phyloP scores from a whole-genome alignment of 2,888 invertebrate species.

The Aradus depressus region DNA sequence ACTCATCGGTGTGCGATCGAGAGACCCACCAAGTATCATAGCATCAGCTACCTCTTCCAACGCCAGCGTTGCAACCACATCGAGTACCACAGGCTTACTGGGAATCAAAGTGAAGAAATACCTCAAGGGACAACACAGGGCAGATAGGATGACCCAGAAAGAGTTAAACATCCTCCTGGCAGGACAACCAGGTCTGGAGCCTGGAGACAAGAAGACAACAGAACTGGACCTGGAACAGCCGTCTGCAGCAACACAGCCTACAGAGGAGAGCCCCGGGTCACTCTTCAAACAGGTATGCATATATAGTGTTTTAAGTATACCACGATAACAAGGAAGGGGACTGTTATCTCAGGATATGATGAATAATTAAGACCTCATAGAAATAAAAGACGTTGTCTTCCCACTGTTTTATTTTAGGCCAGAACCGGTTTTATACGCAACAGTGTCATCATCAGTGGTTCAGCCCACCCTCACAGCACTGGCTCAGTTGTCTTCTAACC shows the following conservation, averaged over 20 bases:
- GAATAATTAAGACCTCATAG: no score
- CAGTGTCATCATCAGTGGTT: no score
- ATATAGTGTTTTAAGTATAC: no score
- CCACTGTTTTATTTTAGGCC: no score
- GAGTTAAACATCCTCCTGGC: constrained; percentile 32
- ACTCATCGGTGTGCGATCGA: constrained; percentile 8
- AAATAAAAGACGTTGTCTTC: no score
- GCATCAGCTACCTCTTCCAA: constrained; percentile 31
- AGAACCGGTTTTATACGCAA: no score
- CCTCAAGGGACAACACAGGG: constrained; percentile 26
- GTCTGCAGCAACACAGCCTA: neutral
- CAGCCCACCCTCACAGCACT: no score
- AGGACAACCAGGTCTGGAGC: constrained; percentile 17
- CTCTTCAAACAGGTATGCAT: constrained; percentile 6
- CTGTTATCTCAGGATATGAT: no score
- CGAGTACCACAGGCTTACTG: constrained; percentile 28
- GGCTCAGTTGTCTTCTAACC: no score
- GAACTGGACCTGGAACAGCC: neutral
- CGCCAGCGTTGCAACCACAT: constrained; percentile 31
- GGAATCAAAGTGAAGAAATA: constrained; percentile 17
- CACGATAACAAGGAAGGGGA: no score
- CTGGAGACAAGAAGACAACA: constrained; percentile 10
- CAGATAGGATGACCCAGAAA: constrained; percentile 27
- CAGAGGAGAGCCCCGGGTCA: neutral
- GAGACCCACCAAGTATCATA: constrained; percentile 28